phyloP scores from a whole-genome alignment of 2,888 invertebrate genomes.

The Catocala sponsa region DNA sequence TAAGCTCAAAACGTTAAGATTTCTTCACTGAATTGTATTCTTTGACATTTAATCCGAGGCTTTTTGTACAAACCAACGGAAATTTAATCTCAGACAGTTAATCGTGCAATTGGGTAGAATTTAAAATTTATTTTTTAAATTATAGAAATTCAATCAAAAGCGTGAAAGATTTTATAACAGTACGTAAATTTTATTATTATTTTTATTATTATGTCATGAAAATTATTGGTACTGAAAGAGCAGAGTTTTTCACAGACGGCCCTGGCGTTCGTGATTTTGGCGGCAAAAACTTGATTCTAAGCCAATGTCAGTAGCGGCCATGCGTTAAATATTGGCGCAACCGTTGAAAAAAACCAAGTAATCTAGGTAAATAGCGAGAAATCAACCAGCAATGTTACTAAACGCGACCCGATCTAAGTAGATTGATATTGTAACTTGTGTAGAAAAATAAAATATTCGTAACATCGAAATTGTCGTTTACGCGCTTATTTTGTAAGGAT shows the following conservation, averaged over 20 bases:
- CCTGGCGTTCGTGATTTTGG: conserved; percentile 66
- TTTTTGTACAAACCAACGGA: conserved; percentile 27
- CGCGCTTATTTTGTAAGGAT: conserved; percentile 40
- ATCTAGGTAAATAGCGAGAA: conserved; percentile 86
- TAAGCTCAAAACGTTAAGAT: conserved; percentile 9
- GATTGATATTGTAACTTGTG: conserved; percentile 59
- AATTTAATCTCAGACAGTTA: conserved; percentile 37
- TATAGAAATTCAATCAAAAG: conserved; percentile 41
- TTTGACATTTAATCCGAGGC: conserved; percentile 27
- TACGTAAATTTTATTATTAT: conserved; percentile 32
- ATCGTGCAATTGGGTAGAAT: conserved; percentile 24
- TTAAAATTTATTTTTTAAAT: conserved; percentile 22
- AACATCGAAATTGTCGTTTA: conserved; percentile 55
- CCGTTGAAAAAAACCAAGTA: conserved; percentile 80
- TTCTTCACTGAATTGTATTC: conserved; percentile 23
- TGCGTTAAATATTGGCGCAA: conserved; percentile 84
- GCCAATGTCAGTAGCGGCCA: conserved; percentile 82
- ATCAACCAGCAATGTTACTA: conserved; percentile 79
- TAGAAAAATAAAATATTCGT: conserved; percentile 50
- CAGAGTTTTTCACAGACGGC: conserved; percentile 64
- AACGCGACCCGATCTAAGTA: conserved; percentile 60
- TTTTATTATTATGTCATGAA: conserved; percentile 53
- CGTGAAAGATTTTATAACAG: conserved; percentile 44
- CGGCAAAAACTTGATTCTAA: conserved; percentile 72
- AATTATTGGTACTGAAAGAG: conserved; percentile 51